phyloP scores from a whole-genome alignment of 2,113 vertebrate species.

The Albula goreensis region DNA sequence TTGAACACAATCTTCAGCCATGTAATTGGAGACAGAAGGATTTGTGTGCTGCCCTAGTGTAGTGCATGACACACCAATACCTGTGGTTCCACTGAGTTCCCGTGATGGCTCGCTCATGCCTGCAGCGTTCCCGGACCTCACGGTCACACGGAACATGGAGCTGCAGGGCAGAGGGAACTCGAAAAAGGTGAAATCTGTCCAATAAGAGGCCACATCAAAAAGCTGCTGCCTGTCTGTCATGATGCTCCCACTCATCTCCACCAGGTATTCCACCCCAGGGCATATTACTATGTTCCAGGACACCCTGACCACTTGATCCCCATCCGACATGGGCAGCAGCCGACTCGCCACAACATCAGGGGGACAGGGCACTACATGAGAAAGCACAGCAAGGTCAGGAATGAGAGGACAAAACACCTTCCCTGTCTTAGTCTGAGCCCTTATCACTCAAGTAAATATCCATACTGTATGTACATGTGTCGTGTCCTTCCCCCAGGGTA shows the following conservation, averaged over 20 bases:
- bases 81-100: slow-evolving; percentile 49
- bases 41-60: background rate
- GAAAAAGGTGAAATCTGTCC: slow-evolving; percentile 60
- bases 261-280: slow-evolving; percentile 56
- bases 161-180: slow-evolving; percentile 69
- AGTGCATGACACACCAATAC: slow-evolving; percentile 44
- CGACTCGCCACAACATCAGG: slow-evolving; percentile 51
- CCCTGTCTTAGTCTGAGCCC: background rate
- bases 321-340: slow-evolving; percentile 34
- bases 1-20: background rate
- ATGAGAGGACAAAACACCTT: background rate
- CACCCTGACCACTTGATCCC: slow-evolving; percentile 49
- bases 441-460: background rate
- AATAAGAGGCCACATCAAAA: slow-evolving; percentile 66
- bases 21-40: background rate
- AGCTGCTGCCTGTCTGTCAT: slow-evolving; percentile 42
- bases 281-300: slow-evolving; percentile 61
- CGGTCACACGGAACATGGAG: slow-evolving; percentile 59
- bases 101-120: slow-evolving; percentile 56
- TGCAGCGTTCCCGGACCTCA: slow-evolving; percentile 58
- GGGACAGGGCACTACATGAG: slow-evolving; percentile 64
- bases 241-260: slow-evolving; percentile 54
- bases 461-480: background rate
- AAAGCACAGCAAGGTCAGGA: background rate
- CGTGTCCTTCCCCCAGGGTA: background rate